Conservation (phyloP, 2,113 vertebrate genomes). For the Salminus brasiliensis region DNA sequence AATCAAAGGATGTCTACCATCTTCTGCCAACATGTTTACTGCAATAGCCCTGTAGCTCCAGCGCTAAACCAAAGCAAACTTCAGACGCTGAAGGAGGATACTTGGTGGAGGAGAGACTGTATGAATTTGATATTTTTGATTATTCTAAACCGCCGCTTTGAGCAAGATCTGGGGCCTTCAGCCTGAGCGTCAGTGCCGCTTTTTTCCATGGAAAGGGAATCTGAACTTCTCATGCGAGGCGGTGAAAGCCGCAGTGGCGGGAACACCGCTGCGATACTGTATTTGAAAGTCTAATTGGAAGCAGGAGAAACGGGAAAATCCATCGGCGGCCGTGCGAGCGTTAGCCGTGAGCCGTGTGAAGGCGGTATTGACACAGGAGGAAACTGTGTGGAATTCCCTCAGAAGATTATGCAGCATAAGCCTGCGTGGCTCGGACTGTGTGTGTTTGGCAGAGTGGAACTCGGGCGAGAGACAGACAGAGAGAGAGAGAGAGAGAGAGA, state of each 20-base stretch:
- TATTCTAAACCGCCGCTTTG: too few relatives aligned
- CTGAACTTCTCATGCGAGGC: not conserved
- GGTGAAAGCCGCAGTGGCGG: slow-evolving; percentile 27
- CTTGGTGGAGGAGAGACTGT: too few relatives aligned
- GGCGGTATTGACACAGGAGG: slow-evolving; percentile 15
- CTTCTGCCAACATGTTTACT: too few relatives aligned
- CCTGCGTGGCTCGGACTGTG: slow-evolving; percentile 31
- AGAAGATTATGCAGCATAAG: slow-evolving; percentile 48
- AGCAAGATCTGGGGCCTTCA: not conserved
- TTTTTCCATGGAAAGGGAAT: slow-evolving; percentile 13
- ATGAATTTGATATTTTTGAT: too few relatives aligned
- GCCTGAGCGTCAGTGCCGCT: not conserved
- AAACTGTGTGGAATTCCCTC: slow-evolving; percentile 37
- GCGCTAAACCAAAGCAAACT: too few relatives aligned
- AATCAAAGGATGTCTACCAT: too few relatives aligned
- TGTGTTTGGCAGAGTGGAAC: slow-evolving; percentile 44
- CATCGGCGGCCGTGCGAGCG: slow-evolving; percentile 4
- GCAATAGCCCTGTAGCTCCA: too few relatives aligned
- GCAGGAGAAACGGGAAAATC: slow-evolving; percentile 25
- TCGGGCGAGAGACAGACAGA: slow-evolving; percentile 23
- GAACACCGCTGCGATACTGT: not conserved
- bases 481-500: slow-evolving; percentile 29
- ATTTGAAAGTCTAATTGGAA: slow-evolving; percentile 46
- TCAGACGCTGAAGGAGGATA: too few relatives aligned
- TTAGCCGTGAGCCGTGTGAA: slow-evolving; percentile 19